Base-by-base conservation (phyloP, 2,113 vertebrate genomes). In the Chloropsis cyanopogon region DNA sequence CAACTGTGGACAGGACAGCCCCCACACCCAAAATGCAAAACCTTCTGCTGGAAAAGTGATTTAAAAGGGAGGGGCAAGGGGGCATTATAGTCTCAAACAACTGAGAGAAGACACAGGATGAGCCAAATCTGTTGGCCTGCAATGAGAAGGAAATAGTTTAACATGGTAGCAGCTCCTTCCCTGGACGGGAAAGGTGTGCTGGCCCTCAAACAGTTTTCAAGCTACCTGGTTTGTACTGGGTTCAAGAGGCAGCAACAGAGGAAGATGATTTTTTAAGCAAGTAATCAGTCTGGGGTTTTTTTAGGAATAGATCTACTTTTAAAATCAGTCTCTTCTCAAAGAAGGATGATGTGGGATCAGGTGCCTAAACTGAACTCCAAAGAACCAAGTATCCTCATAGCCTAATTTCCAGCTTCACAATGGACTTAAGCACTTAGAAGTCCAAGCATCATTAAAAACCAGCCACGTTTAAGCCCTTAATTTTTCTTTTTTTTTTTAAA, bases 391-490 rank as follows among this genome's bases (percentile, higher is more conserved):
- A 75, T 18, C 50, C 71, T 93, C 12, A 63, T 20, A 90, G 52
- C 20, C 52, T 83, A 15, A 86, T 53, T 91, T 85, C 54, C 64
- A 90, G 53, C 28, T 52, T 78, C 76, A 49, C 28, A 78, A 94
- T 9, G 57, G 44, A 90, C n/a, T 81, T 52, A 54, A 88, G n/a
- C 2, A 1, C 44, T 88, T 69, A 76, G 25, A 92, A 89, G 69
- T 82, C 90, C 33, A 77, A 92, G 71, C 90, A 87, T 68, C 90
- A 90, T 83, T 86, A 90, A 92, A 94, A 86, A 41, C 18, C 82
- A 93, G 47, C 5, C 2, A 3, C 4, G 24, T 33, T 92, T 68
- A 72, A 89, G 42, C 47, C 54, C 28, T 78, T 50, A 8, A 7
- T 16, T 65, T 60, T 9, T 33, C 33, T 37, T 25, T 37, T n/a